Base-by-base conservation (phyloP, 92 coral and sea anemone genomes). In the Isaurus tuberculatus region DNA sequence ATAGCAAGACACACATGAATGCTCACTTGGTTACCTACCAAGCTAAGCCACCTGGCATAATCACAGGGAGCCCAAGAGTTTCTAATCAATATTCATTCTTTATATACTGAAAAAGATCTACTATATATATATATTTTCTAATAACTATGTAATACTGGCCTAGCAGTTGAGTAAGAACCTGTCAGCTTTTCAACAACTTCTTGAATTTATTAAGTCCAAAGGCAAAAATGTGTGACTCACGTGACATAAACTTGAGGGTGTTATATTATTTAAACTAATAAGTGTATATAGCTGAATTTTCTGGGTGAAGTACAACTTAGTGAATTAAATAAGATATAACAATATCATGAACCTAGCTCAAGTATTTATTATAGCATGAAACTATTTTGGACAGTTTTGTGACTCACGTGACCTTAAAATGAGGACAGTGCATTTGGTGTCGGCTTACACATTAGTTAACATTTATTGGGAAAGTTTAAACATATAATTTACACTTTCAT, bases 201-300 rank as follows among this genome's bases (percentile, higher is more conserved):
- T 26, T 40, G 69, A 53, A 53, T 40, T 40, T 57, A 79, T 79
- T 79, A 40, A 30, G 73, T 30, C 72, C 73, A 31, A 81, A 33
- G 75, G 43, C 65, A 22, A 65, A 63, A 65, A 65, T 79, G 42
- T 81, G 86, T 81, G 86, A 81, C 86, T 81, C 86, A 66, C 78
- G 34, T 81, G 79, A 81, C 78, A 37, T 68, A 16, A 67, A 30
- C 61, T 36, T 61, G 70, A 68, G 72, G 86, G 86, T 65, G 70
- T 80, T 80, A 79, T 25, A 58, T 64, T 48, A 5, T 63, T 63
- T 63, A 63, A 63, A 25, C 69, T 33, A 63, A 63, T 63, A 69
- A 69, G 51, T 69, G 74, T 33, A 69, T 69, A 37, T 69, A 69
- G 74, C 51, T 69, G 51, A 69, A 69, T 34, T 34, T 69, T 69